Evolutionary conservation across 2,888 invertebrate species (phyloP), one percentile per base, ranked within the genome.

Genomic region (Pilophorus perplexus): DNA sequence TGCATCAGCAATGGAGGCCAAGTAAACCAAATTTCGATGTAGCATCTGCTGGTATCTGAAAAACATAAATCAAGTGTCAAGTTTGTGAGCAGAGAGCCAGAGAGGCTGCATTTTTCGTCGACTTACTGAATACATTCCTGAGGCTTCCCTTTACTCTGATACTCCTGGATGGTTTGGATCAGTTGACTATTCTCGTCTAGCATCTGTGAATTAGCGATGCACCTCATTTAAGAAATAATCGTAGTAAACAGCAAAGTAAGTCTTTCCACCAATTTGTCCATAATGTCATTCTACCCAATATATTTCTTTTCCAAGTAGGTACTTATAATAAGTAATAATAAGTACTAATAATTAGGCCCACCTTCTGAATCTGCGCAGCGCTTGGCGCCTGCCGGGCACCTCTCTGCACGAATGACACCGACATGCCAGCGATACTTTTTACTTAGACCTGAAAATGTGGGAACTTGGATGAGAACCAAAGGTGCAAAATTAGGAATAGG

Each of bases 131-230:
- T 84, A 75, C 93, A 93, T 81, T 97, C 96, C 78, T 90, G 87
- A 18, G 88, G 82, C 78, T 95, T 95, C 68, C 96, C 97, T 81
- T 94, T 94, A 71, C 86, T 90, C 80, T 98, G 97, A 79, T 89
- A 96, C 73, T 98, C 97, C 78, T 94, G 91, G 75, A 98, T 96
- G 6, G 93, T 93, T 81, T 96, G 93, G 74, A 98, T 97, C 46
- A 98, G 82, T 77, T 95, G 93, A 73, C 91, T 91, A 78, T 98
- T 98, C 79, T 98, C 98, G 80, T 98, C 97, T 68, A 98, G 82
- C 85, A 98, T 89, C 84, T 96, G 75, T 12, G 74, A 33, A 40
- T 14, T 33, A 8, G 33, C 6, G n/a, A n/a, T n/a, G n/a, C n/a
- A n/a, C 38, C 42, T 22, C 14, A 33, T 54, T 50, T 37, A 4